Base-by-base conservation (phyloP, 2,888 invertebrate species). In the Scotopteryx bipunctaria region DNA sequence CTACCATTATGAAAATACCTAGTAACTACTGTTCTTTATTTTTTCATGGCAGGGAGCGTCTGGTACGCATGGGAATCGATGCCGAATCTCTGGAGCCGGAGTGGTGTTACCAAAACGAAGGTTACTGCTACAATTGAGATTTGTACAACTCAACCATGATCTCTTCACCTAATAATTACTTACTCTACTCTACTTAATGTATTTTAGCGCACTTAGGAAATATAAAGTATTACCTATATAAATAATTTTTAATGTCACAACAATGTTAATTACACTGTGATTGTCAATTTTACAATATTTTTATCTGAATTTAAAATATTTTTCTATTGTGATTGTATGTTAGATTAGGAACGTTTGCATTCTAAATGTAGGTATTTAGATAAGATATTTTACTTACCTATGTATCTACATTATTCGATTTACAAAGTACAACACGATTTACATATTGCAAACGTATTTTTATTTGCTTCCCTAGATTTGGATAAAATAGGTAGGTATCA, bases 51-150 rank as follows among this genome's bases (percentile, higher is more conserved):
- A 93, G 96, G n/a, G 94, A 96, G 64, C 92, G 96, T 41, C 81
- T 97, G 38, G 92, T 95, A 0, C 91, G 91, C 52, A 91, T 93
- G 68, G 94, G 94, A 15, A 87, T 96, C 42, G 78, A 91, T n/a
- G 93, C 96, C 0, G 96, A 97, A 65, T 91, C 94, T 8, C 73
- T 97, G 42, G 93, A 96, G 75, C 97, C 97, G 0, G 93, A 95
- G 74, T 97, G 97, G 97, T 97, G 97, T 72, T 86, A 93, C 61
- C 96, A 96, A 72, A 94, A 97, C 78, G 94, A 96, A 76, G 94
- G 94, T 19, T 89, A 92, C 57, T 96, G 96, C 73, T 79, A 84
- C 58, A 58, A 55, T 38, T 77, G 63, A 65, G 19, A 21, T 25
- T 19, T 25, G 8, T 6, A 16, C 13, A 29, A 25, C 16, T 37